Evolutionary conservation across 1,140 invertebrate species (phyloP), one percentile per base, ranked within the genome.

Genomic region (Capitella teleta): DNA sequence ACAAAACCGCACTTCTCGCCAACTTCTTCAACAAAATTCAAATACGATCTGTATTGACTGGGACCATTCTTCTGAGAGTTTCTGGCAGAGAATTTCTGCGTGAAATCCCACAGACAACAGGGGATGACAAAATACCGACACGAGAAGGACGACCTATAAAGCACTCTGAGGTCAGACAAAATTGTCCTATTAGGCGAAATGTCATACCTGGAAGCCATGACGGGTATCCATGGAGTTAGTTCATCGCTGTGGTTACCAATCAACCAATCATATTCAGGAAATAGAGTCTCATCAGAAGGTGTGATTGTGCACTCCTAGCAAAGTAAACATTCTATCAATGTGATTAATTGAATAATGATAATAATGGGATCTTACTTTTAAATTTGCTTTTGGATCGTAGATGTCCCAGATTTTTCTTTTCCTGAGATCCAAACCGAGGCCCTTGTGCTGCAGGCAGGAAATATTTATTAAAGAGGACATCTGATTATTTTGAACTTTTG

Each of bases 171-270:
- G 25, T 24, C 18, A 3, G 2, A 43, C 23, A 43, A 3, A 19
- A 3, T 2, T 14, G 12, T 19, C 14, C 6, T 21, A 19, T 41
- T 21, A 34, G 21, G 3, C 6, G 2, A 2, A 37, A 6, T 6
- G 3, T 28, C 5, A 46, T 55, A 76, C 75, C 73, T 79, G 0
- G 86, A 80, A 30, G 92, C 85, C 49, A 98, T 82, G 1, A 97
- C 82, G 28, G 94, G 92, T 58, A 98, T 84, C 93, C 94, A 98
- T 5, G 94, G 92, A 25, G 93, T 96, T 5, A 98, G 70, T 67
- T 98, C 94, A 77, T 98, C 95, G 34, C 91, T 94, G 76, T 98
- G 95, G 77, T 98, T 98, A 36, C 95, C 94, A 69, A 98, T 93
- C 12, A 98, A 70, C 90, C 92, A 98, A 67, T 95, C 87, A 34